phyloP scores from a whole-genome alignment of 1,140 invertebrate species.

The Diachasmimorpha longicaudata region DNA sequence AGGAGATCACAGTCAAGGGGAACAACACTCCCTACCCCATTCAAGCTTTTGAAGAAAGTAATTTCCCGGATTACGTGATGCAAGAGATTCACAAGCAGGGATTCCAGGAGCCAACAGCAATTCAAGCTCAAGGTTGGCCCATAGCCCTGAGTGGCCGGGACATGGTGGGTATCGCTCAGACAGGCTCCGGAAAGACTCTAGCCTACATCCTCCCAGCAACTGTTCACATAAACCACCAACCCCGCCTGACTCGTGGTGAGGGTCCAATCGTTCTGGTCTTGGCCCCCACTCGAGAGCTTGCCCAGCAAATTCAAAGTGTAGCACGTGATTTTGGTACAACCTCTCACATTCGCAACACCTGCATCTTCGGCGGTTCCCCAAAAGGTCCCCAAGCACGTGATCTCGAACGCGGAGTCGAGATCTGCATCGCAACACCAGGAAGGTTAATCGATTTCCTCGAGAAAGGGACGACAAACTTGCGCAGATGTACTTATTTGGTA shows the following conservation, averaged over 20 bases:
- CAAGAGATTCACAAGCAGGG: slow-evolving; percentile 81
- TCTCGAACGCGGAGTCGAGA: slow-evolving; percentile 88
- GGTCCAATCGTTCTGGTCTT: slow-evolving; percentile 92
- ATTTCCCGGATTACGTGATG: slow-evolving; percentile 84
- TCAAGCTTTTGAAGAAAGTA: slow-evolving; percentile 86
- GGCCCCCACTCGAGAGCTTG: slow-evolving; percentile 94
- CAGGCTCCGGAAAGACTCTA: slow-evolving; percentile 89
- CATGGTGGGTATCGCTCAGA: slow-evolving; percentile 95
- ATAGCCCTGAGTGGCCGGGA: slow-evolving; percentile 90
- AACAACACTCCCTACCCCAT: slow-evolving; percentile 84
- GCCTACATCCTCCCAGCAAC: slow-evolving; percentile 84
- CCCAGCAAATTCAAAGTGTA: slow-evolving; percentile 97
- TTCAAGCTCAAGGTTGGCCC: slow-evolving; percentile 90
- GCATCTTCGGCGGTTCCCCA: slow-evolving; percentile 96
- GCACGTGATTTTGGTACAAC: slow-evolving; percentile 86
- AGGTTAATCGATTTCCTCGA: slow-evolving; percentile 97
- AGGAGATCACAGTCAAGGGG: slow-evolving; percentile 89
- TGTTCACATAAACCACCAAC: slow-evolving; percentile 78
- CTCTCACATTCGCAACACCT: slow-evolving; percentile 87
- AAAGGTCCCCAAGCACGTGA: slow-evolving; percentile 93
- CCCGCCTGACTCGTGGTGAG: slow-evolving; percentile 76
- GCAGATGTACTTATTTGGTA: slow-evolving; percentile 93
- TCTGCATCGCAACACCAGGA: slow-evolving; percentile 96
- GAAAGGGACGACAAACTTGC: slow-evolving; percentile 85
- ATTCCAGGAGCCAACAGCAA: slow-evolving; percentile 85